These are phyloP conservation scores for Talpa occidentalis DNA, from an alignment of 2,113 vertebrate species.

Conservation along the genomic window DNA sequence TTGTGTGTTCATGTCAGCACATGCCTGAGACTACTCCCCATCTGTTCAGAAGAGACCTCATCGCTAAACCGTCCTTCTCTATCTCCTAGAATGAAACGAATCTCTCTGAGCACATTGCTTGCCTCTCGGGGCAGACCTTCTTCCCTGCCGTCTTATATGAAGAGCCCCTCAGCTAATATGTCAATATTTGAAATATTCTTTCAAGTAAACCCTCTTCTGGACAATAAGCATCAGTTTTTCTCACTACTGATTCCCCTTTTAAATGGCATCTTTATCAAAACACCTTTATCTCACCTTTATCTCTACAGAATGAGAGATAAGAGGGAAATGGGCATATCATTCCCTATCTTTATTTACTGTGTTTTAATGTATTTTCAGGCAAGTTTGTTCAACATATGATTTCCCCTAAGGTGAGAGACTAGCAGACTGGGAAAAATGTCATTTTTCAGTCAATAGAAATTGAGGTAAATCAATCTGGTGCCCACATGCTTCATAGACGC, in stretches of 20 bases:
- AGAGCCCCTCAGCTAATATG: neutral
- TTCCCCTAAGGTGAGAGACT: neutral
- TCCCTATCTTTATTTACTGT: neutral
- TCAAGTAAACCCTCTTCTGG: neutral
- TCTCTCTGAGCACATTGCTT: neutral
- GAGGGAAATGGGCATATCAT: neutral
- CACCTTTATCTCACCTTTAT: rapidly evolving
- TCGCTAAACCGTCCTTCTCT: neutral
- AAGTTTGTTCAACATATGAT: neutral
- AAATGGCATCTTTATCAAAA: neutral
- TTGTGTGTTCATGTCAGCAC: neutral
- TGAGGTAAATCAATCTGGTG: slow-evolving; percentile 74
- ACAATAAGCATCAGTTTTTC: neutral
- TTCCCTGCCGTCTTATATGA: neutral
- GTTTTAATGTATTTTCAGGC: slow-evolving; percentile 18
- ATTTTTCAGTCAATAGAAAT: slow-evolving; percentile 34
- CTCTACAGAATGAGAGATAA: neutral
- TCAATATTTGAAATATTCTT: neutral
- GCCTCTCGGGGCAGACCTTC: neutral
- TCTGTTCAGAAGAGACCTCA: neutral
- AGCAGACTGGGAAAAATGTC: neutral
- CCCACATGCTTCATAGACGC: slow-evolving; percentile 76
- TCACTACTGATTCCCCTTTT: neutral
- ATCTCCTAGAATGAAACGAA: neutral
- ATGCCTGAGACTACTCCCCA: neutral